Base-by-base conservation (phyloP, 2,113 vertebrate species). In the Rhadina sibilatrix region DNA sequence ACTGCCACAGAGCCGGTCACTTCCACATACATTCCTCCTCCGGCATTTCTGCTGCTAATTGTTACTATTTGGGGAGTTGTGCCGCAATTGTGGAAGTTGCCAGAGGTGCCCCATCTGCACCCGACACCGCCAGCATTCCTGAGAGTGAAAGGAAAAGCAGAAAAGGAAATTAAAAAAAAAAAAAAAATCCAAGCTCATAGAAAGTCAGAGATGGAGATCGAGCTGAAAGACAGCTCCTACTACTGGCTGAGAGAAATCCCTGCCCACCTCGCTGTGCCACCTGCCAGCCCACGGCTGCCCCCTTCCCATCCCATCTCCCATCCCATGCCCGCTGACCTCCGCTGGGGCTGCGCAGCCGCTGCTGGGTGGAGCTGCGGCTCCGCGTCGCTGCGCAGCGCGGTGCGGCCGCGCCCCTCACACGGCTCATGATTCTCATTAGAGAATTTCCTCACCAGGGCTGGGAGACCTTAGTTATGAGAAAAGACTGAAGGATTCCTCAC, bases 371-470 rank as follows among this genome's bases (percentile, higher is more conserved):
- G 94, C 81, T 82, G 92, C 42, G 54, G 64, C 6, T 60, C 93
- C 33, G 38, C 31, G 5, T 11, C 1, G 27, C 78, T 30, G 4
- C 52, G 18, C 19, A 14, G 69, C 12, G 52, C 38, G 9, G 5
- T 1, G 24, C 83, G 20, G 4, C 47, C 9, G 2, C 68, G 22
- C n/a, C 35, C 35, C 70, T 22, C 2, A 4, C 18, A 0, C 0
- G 5, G 57, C 30, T 24, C 15, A 0, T 6, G 2, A 2, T 4
- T 33, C 23, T 24, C 42, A 9, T 10, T 0, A 35, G 15, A 57
- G 12, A 6, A 42, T 14, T 5, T 74, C 56, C 47, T 27, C 47
- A 12, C 6, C 30, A 12, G 22, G 49, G 30, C n/a, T 4, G 20
- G n/a, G 37, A 35, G 17, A 47, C 8, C 30, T 49, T 3, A 4